A percentile compares a stretch with the other conserved stretches of the same genome.
Evolutionary conservation across 2,797 vertebrate genomes (phyloP).

Genomic region (Leptoclinus maculatus): DNA sequence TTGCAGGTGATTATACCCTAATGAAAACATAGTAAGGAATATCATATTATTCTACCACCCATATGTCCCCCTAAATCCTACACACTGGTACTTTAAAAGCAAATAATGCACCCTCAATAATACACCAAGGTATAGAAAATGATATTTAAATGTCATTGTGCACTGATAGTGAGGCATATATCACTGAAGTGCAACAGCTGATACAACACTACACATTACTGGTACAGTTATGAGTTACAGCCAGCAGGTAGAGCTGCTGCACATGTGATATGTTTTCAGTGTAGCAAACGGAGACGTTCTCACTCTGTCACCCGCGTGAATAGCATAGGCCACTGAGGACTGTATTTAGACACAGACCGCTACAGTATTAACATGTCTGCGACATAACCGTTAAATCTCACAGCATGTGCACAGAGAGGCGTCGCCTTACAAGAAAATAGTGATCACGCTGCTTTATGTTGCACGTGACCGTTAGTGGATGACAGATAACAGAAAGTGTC

Average conservation of each 20-base stretch:
- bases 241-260: neutral
- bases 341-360: constrained; percentile 10
- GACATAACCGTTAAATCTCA: constrained; percentile 36
- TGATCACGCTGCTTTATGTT: neutral
- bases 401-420: constrained; percentile 8
- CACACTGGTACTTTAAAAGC: neutral
- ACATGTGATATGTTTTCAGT: neutral
- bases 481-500: neutral
- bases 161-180: neutral
- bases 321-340: neutral
- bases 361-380: constrained; percentile 9
- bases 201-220: neutral
- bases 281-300: neutral
- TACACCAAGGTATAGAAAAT: neutral
- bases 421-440: constrained; percentile 19
- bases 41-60: neutral
- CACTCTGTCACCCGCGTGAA: neutral
- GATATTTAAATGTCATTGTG: neutral
- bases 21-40: neutral
- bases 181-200: neutral
- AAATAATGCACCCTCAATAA: neutral
- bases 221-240: neutral
- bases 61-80: neutral
- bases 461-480: neutral
- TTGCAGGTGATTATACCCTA: neutral